A percentile compares a stretch with the other conserved stretches of the same genome.
phyloP scores from a whole-genome alignment of 2,888 invertebrate species.

The Cactoblastis cactorum region DNA sequence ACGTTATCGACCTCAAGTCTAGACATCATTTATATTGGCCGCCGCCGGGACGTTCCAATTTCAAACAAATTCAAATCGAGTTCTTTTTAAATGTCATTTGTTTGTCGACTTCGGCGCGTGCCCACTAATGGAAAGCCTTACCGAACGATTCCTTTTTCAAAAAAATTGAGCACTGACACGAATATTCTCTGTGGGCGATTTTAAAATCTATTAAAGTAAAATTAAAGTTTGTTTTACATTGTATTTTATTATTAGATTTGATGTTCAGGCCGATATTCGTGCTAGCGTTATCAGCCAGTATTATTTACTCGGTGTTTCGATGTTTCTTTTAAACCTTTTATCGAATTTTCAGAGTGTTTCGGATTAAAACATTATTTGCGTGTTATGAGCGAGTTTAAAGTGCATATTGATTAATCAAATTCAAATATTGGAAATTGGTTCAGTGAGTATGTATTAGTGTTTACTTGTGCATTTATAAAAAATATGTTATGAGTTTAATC shows the following conservation, averaged over 20 bases:
- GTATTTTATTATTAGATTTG: slow-evolving; percentile 26
- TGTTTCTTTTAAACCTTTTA: slow-evolving; percentile 64
- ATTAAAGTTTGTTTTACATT: slow-evolving; percentile 32
- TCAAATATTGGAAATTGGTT: slow-evolving; percentile 30
- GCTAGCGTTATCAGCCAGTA: slow-evolving; percentile 61
- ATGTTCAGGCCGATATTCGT: slow-evolving; percentile 38
- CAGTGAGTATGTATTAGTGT: slow-evolving; percentile 26
- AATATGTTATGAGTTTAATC: slow-evolving; percentile 76
- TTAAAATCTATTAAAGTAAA: slow-evolving; percentile 17
- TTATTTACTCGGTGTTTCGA: slow-evolving; percentile 64
- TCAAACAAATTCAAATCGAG: slow-evolving; percentile 66
- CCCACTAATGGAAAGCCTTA: slow-evolving; percentile 73
- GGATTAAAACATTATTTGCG: slow-evolving; percentile 70
- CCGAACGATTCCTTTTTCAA: slow-evolving; percentile 54
- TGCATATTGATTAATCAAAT: slow-evolving; percentile 56
- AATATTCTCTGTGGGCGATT: slow-evolving; percentile 25
- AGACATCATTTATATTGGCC: slow-evolving; percentile 66
- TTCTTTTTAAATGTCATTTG: slow-evolving; percentile 71
- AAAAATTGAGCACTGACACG: slow-evolving; percentile 55
- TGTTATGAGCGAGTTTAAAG: slow-evolving; percentile 59
- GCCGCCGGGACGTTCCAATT: slow-evolving; percentile 59
- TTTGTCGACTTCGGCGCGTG: slow-evolving; percentile 71
- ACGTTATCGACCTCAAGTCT: slow-evolving; percentile 58
- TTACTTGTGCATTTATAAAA: no score
- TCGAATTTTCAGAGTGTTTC: slow-evolving; percentile 58